Evolutionary conservation across 2,797 vertebrate genomes (phyloP), one percentile per base, ranked within the genome.

Genomic region (Danio aesculapii): DNA sequence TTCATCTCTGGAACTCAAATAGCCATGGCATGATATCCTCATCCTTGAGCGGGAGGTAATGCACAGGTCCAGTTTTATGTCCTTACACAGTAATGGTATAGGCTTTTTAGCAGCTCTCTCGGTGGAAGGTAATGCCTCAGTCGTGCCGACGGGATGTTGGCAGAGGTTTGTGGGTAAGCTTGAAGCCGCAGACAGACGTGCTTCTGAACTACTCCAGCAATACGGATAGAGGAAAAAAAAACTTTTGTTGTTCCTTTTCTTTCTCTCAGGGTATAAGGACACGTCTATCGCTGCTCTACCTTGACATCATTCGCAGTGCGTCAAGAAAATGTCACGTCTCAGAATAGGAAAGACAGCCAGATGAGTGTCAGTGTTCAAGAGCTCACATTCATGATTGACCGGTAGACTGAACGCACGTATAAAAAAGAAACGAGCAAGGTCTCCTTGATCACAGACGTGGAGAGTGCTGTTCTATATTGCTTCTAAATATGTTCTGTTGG

Each of bases 281-380:
- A 58, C 4, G 13, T 8, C 6, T 47, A 52, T 53, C 16, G 17
- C 55, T 52, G 66, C 8, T 70, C 30, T 62, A 17, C 47, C 17
- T 62, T 63, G n/a, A 21, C 77, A 63, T 79, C 46, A 19, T 71
- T 71, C 57, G 44, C 55, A 71, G 30, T 44, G 39, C 4, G 2
- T 62, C 57, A 79, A 79, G 6, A 30, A 79, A 16, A 44, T 79
- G 77, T 50, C n/a, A 79, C 9, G 2, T 43, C 12, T 62, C 46
- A 61, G 49, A 70, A 43, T 17, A 52, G 47, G 46, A 70, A 49
- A 44, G 57, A 71, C 12, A 8, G 8, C 21, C 21, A 50, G 55
- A 79, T 52, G 13, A 70, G 39, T 70, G 67, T 70, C 39, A 39
- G 49, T 68, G 21, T 30, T 53, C 46, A 46, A 44, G n/a, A 19